Evolutionary conservation across 2,113 vertebrate species (phyloP).

Genomic region (Eclectus roratus): DNA sequence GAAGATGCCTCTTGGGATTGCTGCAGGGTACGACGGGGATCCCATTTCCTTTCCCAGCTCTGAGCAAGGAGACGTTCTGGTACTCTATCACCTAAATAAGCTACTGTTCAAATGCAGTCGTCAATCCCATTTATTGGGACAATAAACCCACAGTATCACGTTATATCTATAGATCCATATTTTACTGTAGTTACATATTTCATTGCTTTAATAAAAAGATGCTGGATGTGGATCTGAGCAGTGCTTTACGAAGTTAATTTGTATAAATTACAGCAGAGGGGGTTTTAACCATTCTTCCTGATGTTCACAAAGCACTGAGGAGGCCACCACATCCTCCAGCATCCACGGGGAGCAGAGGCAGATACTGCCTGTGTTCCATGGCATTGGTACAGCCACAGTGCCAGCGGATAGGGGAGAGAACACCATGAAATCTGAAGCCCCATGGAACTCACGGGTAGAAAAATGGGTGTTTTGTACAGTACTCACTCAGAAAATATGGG

Average conservation of each 20-base stretch:
- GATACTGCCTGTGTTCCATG: neutral
- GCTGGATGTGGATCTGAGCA: neutral
- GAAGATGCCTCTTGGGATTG: neutral
- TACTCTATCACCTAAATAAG: neutral
- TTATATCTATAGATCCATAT: neutral
- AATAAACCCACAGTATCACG: slow-evolving; percentile 14
- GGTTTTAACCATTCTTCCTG: neutral
- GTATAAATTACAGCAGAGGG: slow-evolving; percentile 21
- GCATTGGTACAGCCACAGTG: fast-evolving
- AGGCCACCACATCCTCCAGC: neutral
- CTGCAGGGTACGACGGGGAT: fast-evolving
- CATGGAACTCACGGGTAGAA: neutral
- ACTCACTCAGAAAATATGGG: neutral
- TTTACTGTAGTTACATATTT: slow-evolving; percentile 54
- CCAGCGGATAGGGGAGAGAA: neutral
- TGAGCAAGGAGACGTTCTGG: neutral
- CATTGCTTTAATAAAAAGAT: slow-evolving; percentile 67
- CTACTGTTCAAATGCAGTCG: neutral
- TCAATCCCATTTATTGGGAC: slow-evolving; percentile 16
- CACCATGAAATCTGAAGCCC: neutral
- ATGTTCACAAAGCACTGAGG: neutral
- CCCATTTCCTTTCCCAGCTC: neutral
- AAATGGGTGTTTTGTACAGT: neutral
- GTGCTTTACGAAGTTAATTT: slow-evolving; percentile 28
- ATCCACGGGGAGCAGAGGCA: neutral